phyloP scores from a whole-genome alignment of 2,113 vertebrate genomes.

The Micronisus gabar region DNA sequence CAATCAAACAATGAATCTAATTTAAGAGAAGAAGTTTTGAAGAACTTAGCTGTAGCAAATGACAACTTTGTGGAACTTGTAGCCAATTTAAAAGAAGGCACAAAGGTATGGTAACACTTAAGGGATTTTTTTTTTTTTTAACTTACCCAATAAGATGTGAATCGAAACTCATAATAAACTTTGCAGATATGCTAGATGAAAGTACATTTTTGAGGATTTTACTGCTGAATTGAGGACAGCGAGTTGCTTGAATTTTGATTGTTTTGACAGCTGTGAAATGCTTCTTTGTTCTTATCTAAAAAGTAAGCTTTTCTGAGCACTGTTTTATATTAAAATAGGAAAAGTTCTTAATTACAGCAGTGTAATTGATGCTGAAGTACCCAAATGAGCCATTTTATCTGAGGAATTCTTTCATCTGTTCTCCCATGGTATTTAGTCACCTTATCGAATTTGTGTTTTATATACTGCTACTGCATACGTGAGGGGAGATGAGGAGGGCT shows the following conservation, averaged over 20 bases:
- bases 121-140: background rate
- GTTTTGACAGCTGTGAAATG: background rate
- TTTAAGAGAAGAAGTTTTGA: slow-evolving; percentile 93
- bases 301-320: background rate
- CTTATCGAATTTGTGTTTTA: background rate
- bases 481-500: background rate
- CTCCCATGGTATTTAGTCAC: background rate
- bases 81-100: slow-evolving; percentile 92
- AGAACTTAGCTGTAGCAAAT: slow-evolving; percentile 94
- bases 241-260: background rate
- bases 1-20: slow-evolving; percentile 93
- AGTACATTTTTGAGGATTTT: background rate
- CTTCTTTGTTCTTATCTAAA: background rate
- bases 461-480: background rate
- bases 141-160: background rate
- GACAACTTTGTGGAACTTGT: slow-evolving; percentile 96
- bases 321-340: background rate
- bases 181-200: background rate
- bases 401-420: slow-evolving; percentile 1
- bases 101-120: slow-evolving; percentile 81
- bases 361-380: background rate
- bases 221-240: background rate
- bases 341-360: background rate
- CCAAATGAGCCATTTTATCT: background rate
- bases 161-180: background rate